Conservation (phyloP, 2,113 vertebrate species). For the Ceratotherium simum region DNA sequence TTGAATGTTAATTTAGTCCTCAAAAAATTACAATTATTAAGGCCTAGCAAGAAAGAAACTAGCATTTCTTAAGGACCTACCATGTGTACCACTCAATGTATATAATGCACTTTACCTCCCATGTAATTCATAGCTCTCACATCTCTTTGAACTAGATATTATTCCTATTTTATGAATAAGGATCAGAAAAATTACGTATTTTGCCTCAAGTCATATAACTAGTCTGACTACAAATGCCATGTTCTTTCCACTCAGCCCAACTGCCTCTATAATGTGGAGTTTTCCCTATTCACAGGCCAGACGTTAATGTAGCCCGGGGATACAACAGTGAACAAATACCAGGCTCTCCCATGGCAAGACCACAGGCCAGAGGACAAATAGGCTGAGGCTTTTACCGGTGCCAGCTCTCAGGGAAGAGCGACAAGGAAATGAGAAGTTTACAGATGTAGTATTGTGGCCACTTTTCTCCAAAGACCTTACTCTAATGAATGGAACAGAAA, state of each 20-base stretch:
- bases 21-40: neutral
- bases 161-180: conserved; percentile 35
- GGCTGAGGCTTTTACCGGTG: neutral
- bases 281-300: neutral
- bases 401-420: neutral
- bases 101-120: neutral
- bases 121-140: neutral
- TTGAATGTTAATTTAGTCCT: neutral
- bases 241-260: neutral
- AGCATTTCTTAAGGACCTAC: neutral
- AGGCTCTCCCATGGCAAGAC: neutral
- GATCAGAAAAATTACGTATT: conserved; percentile 28
- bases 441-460: neutral
- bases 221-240: neutral
- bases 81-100: neutral
- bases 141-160: neutral
- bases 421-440: neutral
- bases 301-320: neutral
- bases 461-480: neutral
- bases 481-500: neutral
- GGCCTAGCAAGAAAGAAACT: neutral
- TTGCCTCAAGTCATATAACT: conserved; percentile 6
- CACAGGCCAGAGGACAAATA: neutral
- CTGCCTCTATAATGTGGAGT: no score
- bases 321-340: neutral